Percentiles rank a stretch among this genome's conserved stretches.
Conservation (phyloP, 2,888 invertebrate species). For the Acronicta aceris region DNA sequence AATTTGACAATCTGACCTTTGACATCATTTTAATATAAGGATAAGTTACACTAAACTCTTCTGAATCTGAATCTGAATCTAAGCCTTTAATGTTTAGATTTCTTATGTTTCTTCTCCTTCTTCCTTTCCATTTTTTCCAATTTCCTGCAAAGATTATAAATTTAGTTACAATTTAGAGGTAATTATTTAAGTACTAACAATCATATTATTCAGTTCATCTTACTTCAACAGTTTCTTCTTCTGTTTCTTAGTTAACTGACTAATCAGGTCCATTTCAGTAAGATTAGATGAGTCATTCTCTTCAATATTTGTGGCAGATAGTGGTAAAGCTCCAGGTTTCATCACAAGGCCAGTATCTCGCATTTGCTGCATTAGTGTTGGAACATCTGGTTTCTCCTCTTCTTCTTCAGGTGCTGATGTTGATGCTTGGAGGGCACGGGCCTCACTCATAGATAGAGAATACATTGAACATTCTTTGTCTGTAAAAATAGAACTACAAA, state of each 20-base stretch:
- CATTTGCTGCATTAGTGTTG: constrained; percentile 96
- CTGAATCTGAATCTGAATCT: no score
- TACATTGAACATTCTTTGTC: constrained; percentile 99
- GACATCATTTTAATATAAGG: no score
- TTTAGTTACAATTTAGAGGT: not conserved
- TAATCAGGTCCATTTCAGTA: constrained; percentile 94
- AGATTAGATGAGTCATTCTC: constrained; percentile 89
- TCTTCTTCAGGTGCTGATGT: constrained; percentile 92
- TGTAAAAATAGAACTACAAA: constrained; percentile 58
- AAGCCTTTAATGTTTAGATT: constrained; percentile 64
- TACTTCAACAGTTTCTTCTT: constrained; percentile 97
- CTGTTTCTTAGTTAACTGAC: constrained; percentile 95
- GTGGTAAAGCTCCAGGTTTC: constrained; percentile 92
- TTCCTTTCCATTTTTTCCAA: constrained; percentile 91
- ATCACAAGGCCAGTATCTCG: constrained; percentile 96
- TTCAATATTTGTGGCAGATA: constrained; percentile 89
- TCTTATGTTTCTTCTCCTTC: constrained; percentile 82
- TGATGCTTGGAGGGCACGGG: constrained; percentile 92
- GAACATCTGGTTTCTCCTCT: constrained; percentile 89
- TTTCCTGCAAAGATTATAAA: constrained; percentile 84
- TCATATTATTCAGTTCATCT: not conserved
- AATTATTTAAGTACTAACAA: not conserved
- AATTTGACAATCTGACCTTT: no score
- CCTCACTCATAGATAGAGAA: constrained; percentile 94
- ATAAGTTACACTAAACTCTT: no score